Evolutionary conservation across 2,888 invertebrate species (phyloP).

Genomic region (Hypena proboscidalis): DNA sequence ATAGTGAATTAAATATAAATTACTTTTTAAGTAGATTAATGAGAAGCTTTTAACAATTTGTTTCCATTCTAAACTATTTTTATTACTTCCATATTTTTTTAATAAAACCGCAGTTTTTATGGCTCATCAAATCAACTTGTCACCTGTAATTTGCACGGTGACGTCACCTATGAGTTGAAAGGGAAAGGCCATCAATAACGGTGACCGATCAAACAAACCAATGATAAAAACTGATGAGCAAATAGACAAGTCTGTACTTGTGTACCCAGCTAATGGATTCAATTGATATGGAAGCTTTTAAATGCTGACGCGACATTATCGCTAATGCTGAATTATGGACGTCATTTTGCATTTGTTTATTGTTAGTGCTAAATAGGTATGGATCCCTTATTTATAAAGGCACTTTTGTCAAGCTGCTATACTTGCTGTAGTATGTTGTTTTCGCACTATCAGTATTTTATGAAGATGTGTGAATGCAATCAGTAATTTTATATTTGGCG

Average conservation of each 20-base stretch:
- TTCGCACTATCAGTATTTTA: no score
- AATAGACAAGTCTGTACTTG: conserved; percentile 82
- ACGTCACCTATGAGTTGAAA: conserved; percentile 53
- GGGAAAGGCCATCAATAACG: conserved; percentile 80
- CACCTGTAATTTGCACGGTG: conserved; percentile 53
- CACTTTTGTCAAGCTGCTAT: no score
- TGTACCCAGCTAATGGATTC: conserved; percentile 85
- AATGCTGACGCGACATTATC: conserved; percentile 76
- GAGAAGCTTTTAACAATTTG: no score
- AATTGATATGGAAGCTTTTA: conserved; percentile 86
- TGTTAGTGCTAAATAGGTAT: conserved; percentile 16
- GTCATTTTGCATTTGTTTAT: conserved; percentile 34
- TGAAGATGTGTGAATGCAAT: no score
- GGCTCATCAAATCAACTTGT: conserved; percentile 38
- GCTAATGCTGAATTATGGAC: conserved; percentile 62
- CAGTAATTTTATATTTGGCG: no score
- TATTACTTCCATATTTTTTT: background rate
- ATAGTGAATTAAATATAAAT: no score
- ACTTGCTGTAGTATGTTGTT: no score
- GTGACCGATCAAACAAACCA: conserved; percentile 83
- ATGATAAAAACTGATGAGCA: conserved; percentile 85
- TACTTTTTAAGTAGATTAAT: no score
- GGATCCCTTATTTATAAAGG: no score
- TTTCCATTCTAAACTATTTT: no score
- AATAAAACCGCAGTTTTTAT: conserved; percentile 20